Evolutionary conservation across 2,888 invertebrate species (phyloP).

Genomic region (Argyra leucocephala): DNA sequence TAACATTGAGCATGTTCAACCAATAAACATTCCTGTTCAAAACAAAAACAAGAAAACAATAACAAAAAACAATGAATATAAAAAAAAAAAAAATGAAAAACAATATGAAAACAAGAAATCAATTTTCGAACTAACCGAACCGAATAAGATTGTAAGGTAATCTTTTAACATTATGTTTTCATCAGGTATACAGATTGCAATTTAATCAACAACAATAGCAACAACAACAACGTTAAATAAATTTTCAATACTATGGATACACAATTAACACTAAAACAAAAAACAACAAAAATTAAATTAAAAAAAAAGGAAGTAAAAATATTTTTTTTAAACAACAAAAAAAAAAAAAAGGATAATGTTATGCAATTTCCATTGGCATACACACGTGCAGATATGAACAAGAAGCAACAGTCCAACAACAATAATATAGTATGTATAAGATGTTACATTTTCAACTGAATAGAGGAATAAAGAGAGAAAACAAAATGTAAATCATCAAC

Average conservation of each 20-base stretch:
- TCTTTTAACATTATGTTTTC: neutral
- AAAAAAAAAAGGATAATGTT: neutral
- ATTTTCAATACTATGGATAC: neutral
- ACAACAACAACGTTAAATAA: neutral
- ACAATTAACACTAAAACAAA: neutral
- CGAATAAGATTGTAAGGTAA: neutral
- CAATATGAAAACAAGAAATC: neutral
- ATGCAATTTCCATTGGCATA: too few species aligned
- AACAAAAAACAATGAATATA: neutral
- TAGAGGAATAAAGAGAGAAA: neutral
- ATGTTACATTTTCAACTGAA: neutral
- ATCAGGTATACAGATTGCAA: neutral
- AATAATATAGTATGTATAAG: neutral
- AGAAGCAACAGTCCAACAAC: neutral
- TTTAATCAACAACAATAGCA: neutral
- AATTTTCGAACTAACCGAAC: neutral
- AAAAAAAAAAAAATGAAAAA: neutral
- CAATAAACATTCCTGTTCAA: neutral
- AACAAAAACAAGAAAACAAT: neutral
- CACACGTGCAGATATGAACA: neutral
- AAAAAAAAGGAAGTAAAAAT: neutral
- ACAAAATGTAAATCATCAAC: neutral
- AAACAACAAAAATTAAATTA: neutral
- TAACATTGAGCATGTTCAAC: slow-evolving; percentile 1
- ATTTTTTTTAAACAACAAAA: neutral